These are phyloP conservation scores for Poeciliopsis turrubarensis DNA, from an alignment of 2,113 vertebrate species.

Conservation along the genomic window DNA sequence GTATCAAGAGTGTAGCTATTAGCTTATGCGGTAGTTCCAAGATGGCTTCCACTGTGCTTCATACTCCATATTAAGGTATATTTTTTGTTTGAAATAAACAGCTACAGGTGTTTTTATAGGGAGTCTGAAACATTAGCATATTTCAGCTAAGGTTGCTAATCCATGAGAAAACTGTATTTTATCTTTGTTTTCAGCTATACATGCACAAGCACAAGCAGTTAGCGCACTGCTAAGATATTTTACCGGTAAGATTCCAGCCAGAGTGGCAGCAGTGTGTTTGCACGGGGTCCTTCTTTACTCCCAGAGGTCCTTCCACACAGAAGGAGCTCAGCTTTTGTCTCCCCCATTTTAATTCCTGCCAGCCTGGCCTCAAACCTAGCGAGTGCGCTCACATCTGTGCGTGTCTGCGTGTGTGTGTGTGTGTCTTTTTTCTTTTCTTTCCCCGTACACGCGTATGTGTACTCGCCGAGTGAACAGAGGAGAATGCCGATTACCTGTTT, in stretches of 20 bases:
- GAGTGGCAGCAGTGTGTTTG: conserved; percentile 56
- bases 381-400: conserved; percentile 53
- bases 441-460: not conserved
- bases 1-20: too few relatives aligned
- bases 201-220: not conserved
- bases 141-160: too few relatives aligned
- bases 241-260: not conserved
- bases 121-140: too few relatives aligned
- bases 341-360: conserved; percentile 59
- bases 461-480: conserved; percentile 21
- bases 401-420: not conserved
- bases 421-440: not conserved
- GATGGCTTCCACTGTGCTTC: too few relatives aligned
- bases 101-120: too few relatives aligned
- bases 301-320: conserved; percentile 49
- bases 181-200: not conserved
- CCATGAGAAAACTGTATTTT: not conserved
- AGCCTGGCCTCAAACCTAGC: conserved; percentile 43
- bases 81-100: too few relatives aligned
- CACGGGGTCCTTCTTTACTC: conserved; percentile 36
- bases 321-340: conserved; percentile 62
- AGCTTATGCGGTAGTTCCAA: too few relatives aligned
- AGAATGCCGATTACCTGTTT: conserved; percentile 67
- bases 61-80: too few relatives aligned
- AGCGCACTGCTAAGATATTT: not conserved